Evolutionary conservation across 2,797 vertebrate species (phyloP), one percentile per base, ranked within the genome.

Genomic region (Antrozous pallidus): DNA sequence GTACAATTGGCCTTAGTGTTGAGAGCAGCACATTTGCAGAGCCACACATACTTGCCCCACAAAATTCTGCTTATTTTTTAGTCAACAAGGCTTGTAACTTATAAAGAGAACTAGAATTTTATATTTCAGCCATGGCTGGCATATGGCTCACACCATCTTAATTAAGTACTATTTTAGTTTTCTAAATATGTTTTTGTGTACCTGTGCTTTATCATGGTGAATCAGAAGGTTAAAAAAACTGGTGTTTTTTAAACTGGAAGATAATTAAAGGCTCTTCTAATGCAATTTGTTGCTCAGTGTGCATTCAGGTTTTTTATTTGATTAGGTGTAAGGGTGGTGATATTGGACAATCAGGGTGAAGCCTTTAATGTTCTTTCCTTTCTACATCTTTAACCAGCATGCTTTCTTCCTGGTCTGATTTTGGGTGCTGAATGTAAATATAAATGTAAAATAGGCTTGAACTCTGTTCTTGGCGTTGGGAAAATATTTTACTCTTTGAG

Each of bases 381-480:
- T 8, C 42, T 42, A 42, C 42, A 42, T 42, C 42, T 95, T 69
- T 69, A 83, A 51, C n/a, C 73, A 9, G 36, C 22, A 63, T 61
- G 49, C 51, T 54, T 88, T 92, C 67, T 88, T 96, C 13, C 67
- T 94, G 28, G 77, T 78, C 69, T 92, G 20, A 47, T 82, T 94
- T 54, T 87, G 8, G 10, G 24, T 92, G 28, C 73, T 54, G 49
- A 31, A 88, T 49, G n/a, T n/a, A n/a, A 79, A 51, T 70, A 38
- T 81, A 88, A 69, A 47, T 61, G 51, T 51, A 95, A 91, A 95
- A 56, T 79, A 73, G 24, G 16, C 45, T 74, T 88, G 56, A 95
- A 88, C 33, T 90, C 20, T 96, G 47, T 67, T 71, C 20, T 85
- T 77, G 5, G 47, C 12, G 17, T 89, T 79, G 26, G 69, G 42